Conservation (phyloP, 2,113 vertebrate species). For the Oxygymnocypris stewartii region DNA sequence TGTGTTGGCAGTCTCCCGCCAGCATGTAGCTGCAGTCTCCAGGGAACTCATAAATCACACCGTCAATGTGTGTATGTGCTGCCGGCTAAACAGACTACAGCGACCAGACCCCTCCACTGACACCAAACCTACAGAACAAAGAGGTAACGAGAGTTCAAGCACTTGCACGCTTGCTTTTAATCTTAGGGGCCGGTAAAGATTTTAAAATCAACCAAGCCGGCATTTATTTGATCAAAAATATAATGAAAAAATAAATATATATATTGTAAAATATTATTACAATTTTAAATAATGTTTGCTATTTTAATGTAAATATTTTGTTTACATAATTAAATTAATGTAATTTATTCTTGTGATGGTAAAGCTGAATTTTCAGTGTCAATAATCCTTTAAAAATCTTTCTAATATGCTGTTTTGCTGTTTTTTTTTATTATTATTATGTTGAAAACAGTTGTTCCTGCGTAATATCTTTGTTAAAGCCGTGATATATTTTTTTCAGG, state of each 20-base stretch:
- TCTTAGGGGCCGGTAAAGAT: neutral
- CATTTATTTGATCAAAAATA: neutral
- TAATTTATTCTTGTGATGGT: neutral
- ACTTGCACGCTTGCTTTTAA: neutral
- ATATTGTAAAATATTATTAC: neutral
- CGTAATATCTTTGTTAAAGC: neutral
- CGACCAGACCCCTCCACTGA: constrained; percentile 63
- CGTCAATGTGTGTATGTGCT: constrained; percentile 91
- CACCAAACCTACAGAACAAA: constrained; percentile 42
- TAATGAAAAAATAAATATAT: too few species aligned
- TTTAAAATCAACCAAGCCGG: neutral
- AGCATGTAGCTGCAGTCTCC: constrained; percentile 93
- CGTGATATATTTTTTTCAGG: neutral
- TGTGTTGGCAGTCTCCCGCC: constrained; percentile 88
- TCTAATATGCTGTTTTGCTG: neutral
- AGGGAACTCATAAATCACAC: constrained; percentile 84
- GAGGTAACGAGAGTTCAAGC: neutral
- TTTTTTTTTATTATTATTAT: neutral
- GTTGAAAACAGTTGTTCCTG: neutral
- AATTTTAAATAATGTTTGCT: neutral
- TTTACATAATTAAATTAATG: too few species aligned
- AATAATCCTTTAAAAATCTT: neutral
- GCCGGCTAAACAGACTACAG: constrained; percentile 88
- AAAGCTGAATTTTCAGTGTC: neutral
- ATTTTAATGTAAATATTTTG: too few species aligned